phyloP scores from a whole-genome alignment of 2,113 vertebrate genomes.

The Pollachius pollachius region DNA sequence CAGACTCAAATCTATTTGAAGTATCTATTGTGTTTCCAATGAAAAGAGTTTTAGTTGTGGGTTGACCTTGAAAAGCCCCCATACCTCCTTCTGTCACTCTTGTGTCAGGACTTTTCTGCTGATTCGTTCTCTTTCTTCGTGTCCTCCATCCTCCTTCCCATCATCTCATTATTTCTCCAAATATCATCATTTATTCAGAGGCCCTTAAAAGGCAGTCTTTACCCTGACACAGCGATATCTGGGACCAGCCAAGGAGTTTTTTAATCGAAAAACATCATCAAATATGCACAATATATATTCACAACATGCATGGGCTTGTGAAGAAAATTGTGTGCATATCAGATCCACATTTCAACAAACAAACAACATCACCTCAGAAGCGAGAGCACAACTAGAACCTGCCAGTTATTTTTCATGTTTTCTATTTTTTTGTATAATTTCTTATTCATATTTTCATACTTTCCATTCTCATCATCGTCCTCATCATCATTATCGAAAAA shows the following conservation, averaged over 20 bases:
- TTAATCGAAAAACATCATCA: constrained; percentile 83
- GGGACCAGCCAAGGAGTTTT: constrained; percentile 61
- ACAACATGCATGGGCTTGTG: not conserved
- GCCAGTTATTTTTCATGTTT: too few relatives aligned
- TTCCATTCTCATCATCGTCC: too few relatives aligned
- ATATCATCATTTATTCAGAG: constrained; percentile 75
- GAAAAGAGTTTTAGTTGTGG: constrained; percentile 9
- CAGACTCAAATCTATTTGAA: too few relatives aligned
- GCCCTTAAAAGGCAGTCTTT: constrained; percentile 66
- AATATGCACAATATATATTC: constrained; percentile 57
- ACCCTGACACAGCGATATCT: constrained; percentile 68
- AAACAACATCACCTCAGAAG: too few relatives aligned
- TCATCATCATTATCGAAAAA: too few relatives aligned
- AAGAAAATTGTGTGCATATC: too few relatives aligned
- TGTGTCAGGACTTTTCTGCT: constrained; percentile 82
- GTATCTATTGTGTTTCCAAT: too few relatives aligned
- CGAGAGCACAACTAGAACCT: too few relatives aligned
- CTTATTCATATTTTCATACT: too few relatives aligned
- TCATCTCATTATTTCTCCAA: constrained; percentile 81
- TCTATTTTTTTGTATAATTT: too few relatives aligned
- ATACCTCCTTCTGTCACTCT: constrained; percentile 42
- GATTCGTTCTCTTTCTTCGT: constrained; percentile 78
- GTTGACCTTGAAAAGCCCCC: constrained; percentile 52
- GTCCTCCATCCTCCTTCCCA: constrained; percentile 86
- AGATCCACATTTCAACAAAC: too few relatives aligned